Base-by-base conservation (phyloP, 2,113 vertebrate species). In the Lichenostomus cassidix region DNA sequence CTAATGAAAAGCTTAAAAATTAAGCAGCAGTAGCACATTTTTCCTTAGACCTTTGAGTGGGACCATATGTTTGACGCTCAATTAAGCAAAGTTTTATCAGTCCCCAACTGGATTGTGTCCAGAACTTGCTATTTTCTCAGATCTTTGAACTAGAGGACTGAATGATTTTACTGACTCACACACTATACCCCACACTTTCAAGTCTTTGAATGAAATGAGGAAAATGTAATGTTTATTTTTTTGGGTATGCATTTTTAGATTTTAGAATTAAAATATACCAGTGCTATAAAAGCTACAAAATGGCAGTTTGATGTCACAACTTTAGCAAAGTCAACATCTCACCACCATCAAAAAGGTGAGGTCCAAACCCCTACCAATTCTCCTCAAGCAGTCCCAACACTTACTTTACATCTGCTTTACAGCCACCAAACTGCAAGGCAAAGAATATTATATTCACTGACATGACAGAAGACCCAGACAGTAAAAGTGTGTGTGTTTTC, bases 31-130 rank as follows among this genome's bases (percentile, higher is more conserved):
- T 79, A 90, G 79, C 68, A 88, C 75, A 90, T 92, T 90, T 93
- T 88, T 88, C 59, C 83, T 74, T 65, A 93, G 80, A 92, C 91
- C 94, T 96, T 95, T 96, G 82, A 95, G 87, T 93, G 83, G 82
- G 37, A 83, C 87, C 95, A 95, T 94, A 95, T 92, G 94, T 79
- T 14, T 92, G 85, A 83, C 0, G 4, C 29, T 88, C 93, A 96
- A 50, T 91, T 93, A 96, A 93, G 95, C 58, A 55, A 76, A 91
- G 85, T 93, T 59, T 93, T 92, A 83, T 93, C 71, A 95, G 76
- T 56, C 49, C 39, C 64, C 31, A 50, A 68, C 0, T 90, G 93
- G 94, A 95, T 87, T 7, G 9, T 27, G n/a, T 88, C 92, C 88
- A 95, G 70, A n/a, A 44, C 47, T 87, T 0, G 0, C 42, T 83